Evolutionary conservation across 2,888 invertebrate genomes (phyloP).

Genomic region (Tenodera sinensis): DNA sequence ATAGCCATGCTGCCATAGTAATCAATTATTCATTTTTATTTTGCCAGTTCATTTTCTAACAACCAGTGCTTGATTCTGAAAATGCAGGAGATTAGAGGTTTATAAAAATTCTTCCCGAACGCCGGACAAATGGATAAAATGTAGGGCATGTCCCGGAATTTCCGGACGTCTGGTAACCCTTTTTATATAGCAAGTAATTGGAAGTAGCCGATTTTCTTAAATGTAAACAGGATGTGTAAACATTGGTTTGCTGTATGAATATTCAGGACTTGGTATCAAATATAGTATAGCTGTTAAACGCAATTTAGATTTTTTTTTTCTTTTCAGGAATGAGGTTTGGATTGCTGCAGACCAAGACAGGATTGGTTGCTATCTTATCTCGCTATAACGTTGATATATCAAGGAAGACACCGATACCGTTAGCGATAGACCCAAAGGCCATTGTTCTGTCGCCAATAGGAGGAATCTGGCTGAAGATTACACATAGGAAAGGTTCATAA

Average conservation of each 20-base stretch:
- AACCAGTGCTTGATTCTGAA: too few species aligned
- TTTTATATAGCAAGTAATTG: too few species aligned
- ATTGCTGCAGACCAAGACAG: constrained; percentile 39
- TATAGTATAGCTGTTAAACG: background rate
- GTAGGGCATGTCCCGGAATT: too few species aligned
- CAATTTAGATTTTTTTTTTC: constrained; percentile 19
- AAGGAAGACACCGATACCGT: constrained; percentile 32
- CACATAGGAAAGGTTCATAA: background rate
- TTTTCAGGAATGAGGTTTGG: constrained; percentile 40
- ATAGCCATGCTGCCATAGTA: too few species aligned
- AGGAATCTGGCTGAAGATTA: constrained; percentile 36
- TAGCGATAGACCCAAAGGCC: constrained; percentile 33
- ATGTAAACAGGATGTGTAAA: background rate
- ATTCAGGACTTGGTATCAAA: constrained; percentile 39
- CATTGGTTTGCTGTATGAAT: background rate
- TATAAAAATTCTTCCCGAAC: too few species aligned
- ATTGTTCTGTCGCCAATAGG: constrained; percentile 15
- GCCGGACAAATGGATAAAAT: too few species aligned
- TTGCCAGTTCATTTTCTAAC: too few species aligned
- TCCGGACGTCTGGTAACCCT: too few species aligned
- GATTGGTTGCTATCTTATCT: constrained; percentile 37
- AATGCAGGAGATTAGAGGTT: too few species aligned
- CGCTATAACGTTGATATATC: constrained; percentile 36
- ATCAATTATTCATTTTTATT: too few species aligned
- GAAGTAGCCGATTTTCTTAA: too few species aligned